Percentiles rank a stretch among this genome's conserved stretches.
These are phyloP conservation scores for Pegoplata infirma DNA, from an alignment of 2,888 invertebrate species.

Conservation along the genomic window DNA sequence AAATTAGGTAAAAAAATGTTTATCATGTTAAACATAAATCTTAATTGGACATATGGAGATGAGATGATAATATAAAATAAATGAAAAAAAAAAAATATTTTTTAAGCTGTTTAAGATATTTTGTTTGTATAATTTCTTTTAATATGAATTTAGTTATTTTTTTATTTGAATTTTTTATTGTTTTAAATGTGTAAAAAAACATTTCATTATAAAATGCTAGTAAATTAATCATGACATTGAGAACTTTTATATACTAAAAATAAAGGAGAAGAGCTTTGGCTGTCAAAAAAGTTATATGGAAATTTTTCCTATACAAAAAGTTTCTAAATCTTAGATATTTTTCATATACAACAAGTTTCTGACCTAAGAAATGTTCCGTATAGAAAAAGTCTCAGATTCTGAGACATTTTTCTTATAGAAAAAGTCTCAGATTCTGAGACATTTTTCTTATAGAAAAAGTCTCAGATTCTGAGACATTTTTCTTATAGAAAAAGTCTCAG, in stretches of 20 bases:
- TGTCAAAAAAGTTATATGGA: too few relatives aligned
- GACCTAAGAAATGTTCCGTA: too few relatives aligned
- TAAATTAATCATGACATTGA: constrained; percentile 48
- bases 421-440: too few relatives aligned
- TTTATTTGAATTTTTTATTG: neutral
- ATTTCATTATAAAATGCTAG: constrained; percentile 32
- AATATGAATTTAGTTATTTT: neutral
- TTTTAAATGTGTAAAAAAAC: constrained; percentile 38
- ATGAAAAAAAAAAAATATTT: neutral
- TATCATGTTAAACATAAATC: constrained; percentile 60
- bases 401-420: too few relatives aligned
- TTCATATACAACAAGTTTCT: too few relatives aligned
- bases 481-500: too few relatives aligned
- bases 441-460: too few relatives aligned
- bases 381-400: too few relatives aligned
- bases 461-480: too few relatives aligned
- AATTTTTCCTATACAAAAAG: too few relatives aligned
- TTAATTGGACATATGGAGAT: constrained; percentile 50
- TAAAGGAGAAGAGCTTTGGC: too few relatives aligned
- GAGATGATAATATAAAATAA: constrained; percentile 35
- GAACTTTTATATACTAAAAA: constrained; percentile 34
- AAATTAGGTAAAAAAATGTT: constrained; percentile 48
- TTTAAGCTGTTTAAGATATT: neutral
- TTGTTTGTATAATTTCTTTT: neutral
- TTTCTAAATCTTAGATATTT: too few relatives aligned